These are phyloP conservation scores for Pipistrellus pipistrellus DNA, from an alignment of 2,797 vertebrate genomes.

Conservation along the genomic window DNA sequence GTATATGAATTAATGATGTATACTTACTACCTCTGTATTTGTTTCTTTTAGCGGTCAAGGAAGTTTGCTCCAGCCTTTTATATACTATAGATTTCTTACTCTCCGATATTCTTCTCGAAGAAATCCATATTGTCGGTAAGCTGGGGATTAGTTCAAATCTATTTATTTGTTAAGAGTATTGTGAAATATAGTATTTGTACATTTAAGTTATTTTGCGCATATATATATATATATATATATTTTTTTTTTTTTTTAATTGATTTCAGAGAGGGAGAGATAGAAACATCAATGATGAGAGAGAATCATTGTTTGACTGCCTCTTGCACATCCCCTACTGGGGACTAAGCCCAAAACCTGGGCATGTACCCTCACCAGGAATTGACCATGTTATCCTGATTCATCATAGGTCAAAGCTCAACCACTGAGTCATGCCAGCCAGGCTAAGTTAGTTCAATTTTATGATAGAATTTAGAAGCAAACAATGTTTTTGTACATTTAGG, in stretches of 20 bases:
- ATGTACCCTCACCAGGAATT: no score
- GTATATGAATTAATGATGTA: background rate
- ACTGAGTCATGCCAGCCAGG: no score
- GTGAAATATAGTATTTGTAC: background rate
- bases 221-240: no score
- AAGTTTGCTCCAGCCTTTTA: conserved; percentile 97
- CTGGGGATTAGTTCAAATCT: conserved; percentile 56
- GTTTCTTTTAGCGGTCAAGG: conserved; percentile 94
- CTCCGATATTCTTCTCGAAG: conserved; percentile 97
- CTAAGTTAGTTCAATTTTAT: background rate
- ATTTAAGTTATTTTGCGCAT: background rate
- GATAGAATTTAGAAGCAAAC: conserved; percentile 60
- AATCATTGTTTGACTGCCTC: no score
- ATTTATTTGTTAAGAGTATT: conserved; percentile 43
- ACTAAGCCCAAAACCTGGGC: no score
- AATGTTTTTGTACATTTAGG: conserved; percentile 28
- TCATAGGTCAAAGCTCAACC: no score
- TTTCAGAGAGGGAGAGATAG: no score
- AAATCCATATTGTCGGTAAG: conserved; percentile 99
- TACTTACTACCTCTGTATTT: conserved; percentile 73
- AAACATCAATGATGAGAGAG: no score
- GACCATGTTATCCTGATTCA: no score
- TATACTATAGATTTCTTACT: conserved; percentile 98
- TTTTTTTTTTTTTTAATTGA: no score
- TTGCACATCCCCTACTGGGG: no score